A percentile compares a stretch with the other conserved stretches of the same genome.
These are phyloP conservation scores for Diadema setosum DNA, from an alignment of 35 echinoderm and acorn worm genomes.

Conservation along the genomic window DNA sequence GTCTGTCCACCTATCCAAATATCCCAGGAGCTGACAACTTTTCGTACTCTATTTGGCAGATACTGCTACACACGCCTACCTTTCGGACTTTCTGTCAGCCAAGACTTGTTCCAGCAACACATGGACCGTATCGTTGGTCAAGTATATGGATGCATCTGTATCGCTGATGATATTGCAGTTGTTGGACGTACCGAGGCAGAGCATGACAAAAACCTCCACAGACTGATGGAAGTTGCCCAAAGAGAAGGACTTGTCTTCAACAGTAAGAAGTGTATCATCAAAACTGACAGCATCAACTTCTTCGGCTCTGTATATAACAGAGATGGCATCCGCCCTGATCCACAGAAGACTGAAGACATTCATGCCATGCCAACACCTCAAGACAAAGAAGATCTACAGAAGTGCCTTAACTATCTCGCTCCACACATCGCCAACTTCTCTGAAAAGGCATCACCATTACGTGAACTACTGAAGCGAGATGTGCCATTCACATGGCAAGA, in stretches of 20 bases:
- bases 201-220: not conserved
- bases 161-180: constrained; percentile 55
- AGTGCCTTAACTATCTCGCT: constrained; percentile 45
- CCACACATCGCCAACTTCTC: constrained; percentile 32
- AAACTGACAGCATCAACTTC: too few relatives aligned
- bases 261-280: constrained; percentile 42
- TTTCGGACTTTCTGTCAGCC: constrained; percentile 56
- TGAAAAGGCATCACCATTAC: not conserved
- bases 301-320: not conserved
- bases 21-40: constrained; percentile 56
- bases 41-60: constrained; percentile 52
- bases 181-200: not conserved
- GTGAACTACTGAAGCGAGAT: constrained; percentile 25
- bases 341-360: not conserved
- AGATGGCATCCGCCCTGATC: constrained; percentile 29
- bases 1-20: not conserved
- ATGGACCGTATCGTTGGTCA: constrained; percentile 47
- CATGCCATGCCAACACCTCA: constrained; percentile 55
- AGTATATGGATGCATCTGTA: constrained; percentile 40
- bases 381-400: constrained; percentile 49
- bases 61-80: constrained; percentile 55
- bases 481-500: constrained; percentile 10
- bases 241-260: constrained; percentile 29
- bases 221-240: not conserved
- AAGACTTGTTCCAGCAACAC: constrained; percentile 54